Conservation (phyloP, 2,888 invertebrate species). For the Lepeophtheirus nordmannii region DNA sequence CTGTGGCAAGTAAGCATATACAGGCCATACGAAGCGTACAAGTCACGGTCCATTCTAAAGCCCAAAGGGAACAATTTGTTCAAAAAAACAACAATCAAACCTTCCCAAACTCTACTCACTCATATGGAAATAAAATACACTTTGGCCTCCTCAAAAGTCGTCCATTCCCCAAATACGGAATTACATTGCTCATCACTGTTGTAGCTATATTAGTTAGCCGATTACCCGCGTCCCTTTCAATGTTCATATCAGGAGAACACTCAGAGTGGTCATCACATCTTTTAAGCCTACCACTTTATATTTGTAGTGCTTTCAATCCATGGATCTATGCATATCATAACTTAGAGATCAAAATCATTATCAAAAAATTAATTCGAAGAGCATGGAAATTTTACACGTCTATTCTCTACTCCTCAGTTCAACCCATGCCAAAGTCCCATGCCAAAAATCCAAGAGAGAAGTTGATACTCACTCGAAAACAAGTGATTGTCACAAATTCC, state of each 20-base stretch:
- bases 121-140: background rate
- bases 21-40: slow-evolving; percentile 4
- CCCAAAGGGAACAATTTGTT: background rate
- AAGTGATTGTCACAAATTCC: too few species aligned
- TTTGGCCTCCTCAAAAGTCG: background rate
- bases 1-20: slow-evolving; percentile 11
- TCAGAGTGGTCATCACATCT: background rate
- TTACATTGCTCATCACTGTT: background rate
- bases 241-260: background rate
- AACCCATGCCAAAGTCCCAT: too few species aligned
- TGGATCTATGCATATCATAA: slow-evolving; percentile 22
- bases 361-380: background rate
- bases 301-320: slow-evolving; percentile 12
- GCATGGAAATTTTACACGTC: too few species aligned
- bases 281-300: background rate
- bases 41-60: background rate
- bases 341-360: slow-evolving; percentile 11
- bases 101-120: too few species aligned
- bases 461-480: too few species aligned
- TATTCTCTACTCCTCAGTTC: too few species aligned
- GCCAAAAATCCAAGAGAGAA: too few species aligned
- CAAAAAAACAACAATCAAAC: background rate
- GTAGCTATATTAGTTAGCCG: background rate
- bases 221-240: background rate
- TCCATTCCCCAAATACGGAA: background rate